phyloP scores from a whole-genome alignment of 1,140 invertebrate genomes.

The Maniola jurtina region DNA sequence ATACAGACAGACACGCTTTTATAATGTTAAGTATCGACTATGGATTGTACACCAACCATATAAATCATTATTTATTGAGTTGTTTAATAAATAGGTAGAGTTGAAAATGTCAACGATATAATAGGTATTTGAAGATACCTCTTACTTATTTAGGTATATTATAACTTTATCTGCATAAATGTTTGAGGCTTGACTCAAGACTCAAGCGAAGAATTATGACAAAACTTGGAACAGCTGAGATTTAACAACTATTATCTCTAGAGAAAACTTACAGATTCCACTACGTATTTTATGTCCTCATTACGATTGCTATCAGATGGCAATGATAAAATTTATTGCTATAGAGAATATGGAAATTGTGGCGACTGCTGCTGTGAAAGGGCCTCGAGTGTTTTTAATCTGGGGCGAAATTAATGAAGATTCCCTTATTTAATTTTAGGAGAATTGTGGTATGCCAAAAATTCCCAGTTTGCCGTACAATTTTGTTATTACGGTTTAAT shows the following conservation, averaged over 20 bases:
- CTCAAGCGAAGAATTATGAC: not conserved
- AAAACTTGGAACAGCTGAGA: conserved; percentile 5
- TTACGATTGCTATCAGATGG: conserved; percentile 37
- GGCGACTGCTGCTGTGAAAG: conserved; percentile 53
- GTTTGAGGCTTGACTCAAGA: not conserved
- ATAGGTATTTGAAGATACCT: not conserved
- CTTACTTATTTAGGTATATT: not conserved
- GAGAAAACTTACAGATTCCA: conserved; percentile 9
- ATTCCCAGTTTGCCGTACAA: conserved; percentile 34
- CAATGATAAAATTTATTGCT: conserved; percentile 59
- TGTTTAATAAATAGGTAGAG: too few relatives aligned
- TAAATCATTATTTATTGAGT: too few relatives aligned
- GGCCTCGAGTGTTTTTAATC: conserved; percentile 67
- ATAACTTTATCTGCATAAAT: not conserved
- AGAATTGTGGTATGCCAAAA: conserved; percentile 42
- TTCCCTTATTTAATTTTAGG: conserved; percentile 48
- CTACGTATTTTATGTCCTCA: conserved; percentile 30
- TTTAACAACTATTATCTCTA: not conserved
- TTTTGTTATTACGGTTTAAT: conserved; percentile 47
- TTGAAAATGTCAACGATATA: too few relatives aligned
- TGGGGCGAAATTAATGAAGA: conserved; percentile 66
- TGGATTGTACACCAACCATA: too few relatives aligned
- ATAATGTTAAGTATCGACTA: too few relatives aligned
- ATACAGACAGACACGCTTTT: too few relatives aligned
- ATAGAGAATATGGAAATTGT: conserved; percentile 66